Conservation (phyloP, 1,140 invertebrate genomes). For the Drosophila dunni region DNA sequence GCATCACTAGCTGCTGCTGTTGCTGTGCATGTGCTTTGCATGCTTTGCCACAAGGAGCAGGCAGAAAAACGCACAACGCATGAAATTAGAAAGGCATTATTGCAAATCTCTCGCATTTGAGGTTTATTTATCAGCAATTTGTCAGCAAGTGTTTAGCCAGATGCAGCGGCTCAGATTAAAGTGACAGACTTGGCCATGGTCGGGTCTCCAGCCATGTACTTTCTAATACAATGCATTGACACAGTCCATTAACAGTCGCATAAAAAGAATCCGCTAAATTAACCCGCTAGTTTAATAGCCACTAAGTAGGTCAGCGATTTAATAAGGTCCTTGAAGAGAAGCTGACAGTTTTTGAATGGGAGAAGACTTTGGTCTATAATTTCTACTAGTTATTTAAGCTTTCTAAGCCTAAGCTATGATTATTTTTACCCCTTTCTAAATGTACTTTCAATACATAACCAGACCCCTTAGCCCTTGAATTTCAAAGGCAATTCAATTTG, state of each 20-base stretch:
- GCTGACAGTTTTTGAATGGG: not conserved
- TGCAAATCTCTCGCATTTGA: slow-evolving; percentile 70
- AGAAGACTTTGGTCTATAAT: too few species aligned
- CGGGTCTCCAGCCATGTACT: slow-evolving; percentile 45
- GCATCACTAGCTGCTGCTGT: not conserved
- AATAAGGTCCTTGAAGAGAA: not conserved
- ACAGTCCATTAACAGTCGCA: slow-evolving; percentile 46
- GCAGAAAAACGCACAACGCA: slow-evolving; percentile 61
- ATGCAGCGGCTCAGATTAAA: slow-evolving; percentile 79
- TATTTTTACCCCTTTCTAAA: too few species aligned
- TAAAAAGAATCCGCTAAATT: slow-evolving; percentile 26
- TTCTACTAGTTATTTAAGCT: too few species aligned
- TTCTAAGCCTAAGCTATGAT: too few species aligned
- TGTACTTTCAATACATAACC: too few species aligned
- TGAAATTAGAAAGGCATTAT: slow-evolving; percentile 83
- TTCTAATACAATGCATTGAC: slow-evolving; percentile 75
- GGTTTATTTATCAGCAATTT: slow-evolving; percentile 82
- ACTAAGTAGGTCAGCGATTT: slow-evolving; percentile 14
- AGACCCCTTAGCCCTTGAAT: not conserved
- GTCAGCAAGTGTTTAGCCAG: slow-evolving; percentile 71
- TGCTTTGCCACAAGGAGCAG: slow-evolving; percentile 53
- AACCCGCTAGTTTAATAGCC: slow-evolving; percentile 7
- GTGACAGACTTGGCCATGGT: slow-evolving; percentile 39
- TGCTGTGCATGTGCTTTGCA: slow-evolving; percentile 66
- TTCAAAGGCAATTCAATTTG: not conserved